These are phyloP conservation scores for Platorchestia sp. DNA, from an alignment of 1,140 invertebrate species.

Conservation along the genomic window DNA sequence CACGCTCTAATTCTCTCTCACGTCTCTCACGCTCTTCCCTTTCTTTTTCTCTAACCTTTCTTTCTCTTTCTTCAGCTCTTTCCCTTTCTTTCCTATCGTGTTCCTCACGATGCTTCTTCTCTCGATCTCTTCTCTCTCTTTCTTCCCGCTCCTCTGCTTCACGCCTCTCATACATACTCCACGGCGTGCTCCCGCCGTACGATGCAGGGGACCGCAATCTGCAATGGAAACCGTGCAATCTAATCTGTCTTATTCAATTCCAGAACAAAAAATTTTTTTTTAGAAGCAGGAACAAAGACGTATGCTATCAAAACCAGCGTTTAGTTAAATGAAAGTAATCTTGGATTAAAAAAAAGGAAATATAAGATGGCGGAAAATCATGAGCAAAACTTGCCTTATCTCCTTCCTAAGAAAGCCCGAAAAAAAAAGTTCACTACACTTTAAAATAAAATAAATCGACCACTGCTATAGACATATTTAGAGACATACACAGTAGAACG, in stretches of 20 bases:
- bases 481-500: too few species aligned
- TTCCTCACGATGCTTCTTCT: constrained; percentile 62
- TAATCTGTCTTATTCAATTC: neutral
- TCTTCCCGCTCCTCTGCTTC: constrained; percentile 61
- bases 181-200: constrained; percentile 63
- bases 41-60: constrained; percentile 63
- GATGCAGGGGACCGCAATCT: constrained; percentile 64
- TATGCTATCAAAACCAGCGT: neutral
- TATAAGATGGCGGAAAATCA: too few species aligned
- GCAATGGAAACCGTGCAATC: neutral
- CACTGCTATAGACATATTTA: too few species aligned
- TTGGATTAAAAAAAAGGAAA: too few species aligned
- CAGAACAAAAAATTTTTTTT: too few species aligned
- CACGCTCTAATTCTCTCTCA: constrained; percentile 55
- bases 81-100: constrained; percentile 59
- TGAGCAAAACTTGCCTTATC: too few species aligned
- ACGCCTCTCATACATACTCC: constrained; percentile 65
- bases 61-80: constrained; percentile 62
- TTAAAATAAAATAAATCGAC: too few species aligned
- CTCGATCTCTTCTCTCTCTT: constrained; percentile 63
- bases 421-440: too few species aligned
- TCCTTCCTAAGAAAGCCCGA: too few species aligned
- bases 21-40: constrained; percentile 61
- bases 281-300: neutral
- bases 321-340: neutral